Percentiles rank a stretch among this genome's conserved stretches.
phyloP scores from a whole-genome alignment of 2,888 invertebrate species.

The Tyria jacobaeae region DNA sequence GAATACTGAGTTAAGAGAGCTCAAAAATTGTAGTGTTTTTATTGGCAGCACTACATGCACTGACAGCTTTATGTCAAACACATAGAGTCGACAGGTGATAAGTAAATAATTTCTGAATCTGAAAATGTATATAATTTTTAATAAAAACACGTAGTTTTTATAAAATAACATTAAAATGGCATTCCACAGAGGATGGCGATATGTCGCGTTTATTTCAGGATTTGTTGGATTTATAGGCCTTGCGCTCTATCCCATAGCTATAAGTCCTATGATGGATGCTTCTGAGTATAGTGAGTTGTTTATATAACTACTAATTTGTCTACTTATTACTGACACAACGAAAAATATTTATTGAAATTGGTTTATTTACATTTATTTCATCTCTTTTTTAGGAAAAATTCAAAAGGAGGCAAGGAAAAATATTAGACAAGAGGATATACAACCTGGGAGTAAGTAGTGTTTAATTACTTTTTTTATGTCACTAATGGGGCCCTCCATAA shows the following conservation, averaged over 20 bases:
- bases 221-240: slow-evolving; percentile 85
- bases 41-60: neutral
- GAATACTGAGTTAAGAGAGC: no score
- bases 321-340: neutral
- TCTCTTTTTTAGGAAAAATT: slow-evolving; percentile 78
- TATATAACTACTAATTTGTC: neutral
- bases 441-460: slow-evolving; percentile 86
- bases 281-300: slow-evolving; percentile 88
- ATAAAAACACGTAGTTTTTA: neutral
- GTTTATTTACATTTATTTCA: neutral
- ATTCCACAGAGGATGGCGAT: slow-evolving; percentile 80
- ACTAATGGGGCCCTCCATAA: no score
- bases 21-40: no score
- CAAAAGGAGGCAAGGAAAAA: slow-evolving; percentile 83
- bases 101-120: neutral
- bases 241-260: slow-evolving; percentile 86
- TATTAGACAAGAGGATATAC: slow-evolving; percentile 86
- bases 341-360: neutral
- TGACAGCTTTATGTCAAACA: no score
- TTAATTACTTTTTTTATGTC: neutral
- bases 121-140: neutral
- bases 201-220: slow-evolving; percentile 81
- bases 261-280: slow-evolving; percentile 88
- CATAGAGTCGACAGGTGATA: neutral
- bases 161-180: slow-evolving; percentile 50